phyloP scores from a whole-genome alignment of 2,113 vertebrate genomes.

The Urocitellus parryii region DNA sequence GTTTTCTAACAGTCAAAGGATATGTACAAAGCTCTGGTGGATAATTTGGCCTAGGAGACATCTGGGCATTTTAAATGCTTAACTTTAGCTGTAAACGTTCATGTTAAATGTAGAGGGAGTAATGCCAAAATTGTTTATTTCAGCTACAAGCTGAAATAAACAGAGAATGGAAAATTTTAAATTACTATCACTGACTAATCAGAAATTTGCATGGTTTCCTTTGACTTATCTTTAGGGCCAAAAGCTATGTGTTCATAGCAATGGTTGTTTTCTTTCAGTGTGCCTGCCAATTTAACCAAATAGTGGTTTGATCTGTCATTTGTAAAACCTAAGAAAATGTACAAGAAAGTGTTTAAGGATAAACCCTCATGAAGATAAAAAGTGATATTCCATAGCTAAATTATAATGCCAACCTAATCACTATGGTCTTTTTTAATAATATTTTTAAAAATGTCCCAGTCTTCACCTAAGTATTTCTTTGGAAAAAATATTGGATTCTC shows the following conservation, averaged over 20 bases:
- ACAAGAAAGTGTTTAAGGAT: neutral
- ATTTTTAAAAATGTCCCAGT: neutral
- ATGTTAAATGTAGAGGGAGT: neutral
- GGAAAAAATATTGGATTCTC: neutral
- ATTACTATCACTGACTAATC: neutral
- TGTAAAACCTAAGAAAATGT: constrained; percentile 3
- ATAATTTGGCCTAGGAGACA: neutral
- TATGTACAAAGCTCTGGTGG: neutral
- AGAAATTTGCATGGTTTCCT: neutral
- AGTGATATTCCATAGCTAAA: neutral
- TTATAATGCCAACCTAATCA: neutral
- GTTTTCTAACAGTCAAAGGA: neutral
- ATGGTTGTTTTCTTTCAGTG: neutral
- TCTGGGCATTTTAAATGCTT: neutral
- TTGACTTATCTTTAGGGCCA: neutral
- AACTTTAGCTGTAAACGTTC: neutral
- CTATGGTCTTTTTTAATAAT: neutral
- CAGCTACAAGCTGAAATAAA: neutral
- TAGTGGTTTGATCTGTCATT: neutral
- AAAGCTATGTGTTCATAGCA: neutral
- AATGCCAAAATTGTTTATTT: neutral
- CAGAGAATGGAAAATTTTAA: neutral
- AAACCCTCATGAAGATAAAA: neutral
- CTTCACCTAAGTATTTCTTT: neutral
- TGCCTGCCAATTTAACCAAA: neutral